phyloP scores from a whole-genome alignment of 2,113 vertebrate species.

The Tautogolabrus adspersus region DNA sequence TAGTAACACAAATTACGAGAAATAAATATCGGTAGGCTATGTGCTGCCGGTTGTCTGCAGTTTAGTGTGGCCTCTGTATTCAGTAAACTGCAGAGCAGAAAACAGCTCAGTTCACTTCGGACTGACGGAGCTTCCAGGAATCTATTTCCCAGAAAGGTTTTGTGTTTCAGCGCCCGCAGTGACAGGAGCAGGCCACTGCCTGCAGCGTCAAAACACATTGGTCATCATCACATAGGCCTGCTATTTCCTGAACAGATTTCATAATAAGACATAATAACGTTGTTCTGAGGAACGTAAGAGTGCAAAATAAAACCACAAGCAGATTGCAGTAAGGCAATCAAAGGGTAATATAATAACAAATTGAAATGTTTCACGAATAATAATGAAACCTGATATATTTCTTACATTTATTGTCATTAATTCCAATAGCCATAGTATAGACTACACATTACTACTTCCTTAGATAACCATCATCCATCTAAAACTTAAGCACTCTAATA shows the following conservation, averaged over 20 bases:
- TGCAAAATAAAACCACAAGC: too few relatives aligned
- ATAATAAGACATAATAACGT: constrained; percentile 1
- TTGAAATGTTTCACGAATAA: too few relatives aligned
- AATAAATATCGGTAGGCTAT: background rate
- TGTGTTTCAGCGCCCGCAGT: constrained; percentile 63
- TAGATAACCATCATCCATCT: too few relatives aligned
- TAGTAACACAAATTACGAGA: background rate
- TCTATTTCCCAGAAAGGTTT: constrained; percentile 74
- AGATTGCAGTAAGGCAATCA: too few relatives aligned
- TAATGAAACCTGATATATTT: too few relatives aligned
- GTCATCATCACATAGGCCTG: too few relatives aligned
- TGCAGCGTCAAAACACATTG: background rate
- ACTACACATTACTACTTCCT: too few relatives aligned
- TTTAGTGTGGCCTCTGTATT: constrained; percentile 20
- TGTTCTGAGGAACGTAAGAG: too few relatives aligned
- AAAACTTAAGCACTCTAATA: too few relatives aligned
- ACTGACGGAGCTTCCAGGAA: constrained; percentile 72
- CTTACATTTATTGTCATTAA: too few relatives aligned
- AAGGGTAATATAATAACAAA: too few relatives aligned
- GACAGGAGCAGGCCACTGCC: constrained; percentile 25
- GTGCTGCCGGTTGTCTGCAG: background rate
- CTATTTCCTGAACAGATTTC: constrained; percentile 4
- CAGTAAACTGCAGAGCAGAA: constrained; percentile 35
- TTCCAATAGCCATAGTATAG: too few relatives aligned
- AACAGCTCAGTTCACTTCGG: constrained; percentile 52